Conservation (phyloP, 2,113 vertebrate species). For the Platanista minor region DNA sequence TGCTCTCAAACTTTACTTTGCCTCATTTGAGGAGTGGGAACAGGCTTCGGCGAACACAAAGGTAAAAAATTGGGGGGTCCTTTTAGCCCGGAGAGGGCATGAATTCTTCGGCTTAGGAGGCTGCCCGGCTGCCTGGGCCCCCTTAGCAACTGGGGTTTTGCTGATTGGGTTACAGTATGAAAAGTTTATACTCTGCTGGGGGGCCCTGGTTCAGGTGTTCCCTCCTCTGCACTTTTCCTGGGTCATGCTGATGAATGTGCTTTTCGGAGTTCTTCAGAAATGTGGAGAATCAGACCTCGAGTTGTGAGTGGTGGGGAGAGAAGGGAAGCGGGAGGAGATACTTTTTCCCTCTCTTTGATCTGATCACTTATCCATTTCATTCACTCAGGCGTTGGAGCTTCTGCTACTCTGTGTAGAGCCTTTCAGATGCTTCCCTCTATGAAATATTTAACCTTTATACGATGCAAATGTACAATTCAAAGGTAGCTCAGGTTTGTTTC, state of each 20-base stretch:
- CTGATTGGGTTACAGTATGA: constrained; percentile 25
- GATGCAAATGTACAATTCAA: constrained; percentile 8
- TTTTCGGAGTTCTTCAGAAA: not conserved
- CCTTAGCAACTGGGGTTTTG: not conserved
- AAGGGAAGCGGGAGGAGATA: not conserved
- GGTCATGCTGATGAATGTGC: not conserved
- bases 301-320: not conserved
- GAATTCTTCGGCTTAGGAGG: not conserved
- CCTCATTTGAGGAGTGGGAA: constrained; percentile 90
- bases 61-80: constrained; percentile 82
- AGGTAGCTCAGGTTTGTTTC: constrained; percentile 44
- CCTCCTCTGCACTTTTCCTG: not conserved
- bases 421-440: not conserved
- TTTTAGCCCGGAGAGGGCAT: not conserved
- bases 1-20: constrained; percentile 92
- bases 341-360: not conserved
- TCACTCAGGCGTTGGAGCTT: not conserved
- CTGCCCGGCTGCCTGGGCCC: not conserved
- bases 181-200: constrained; percentile 45
- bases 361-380: not conserved
- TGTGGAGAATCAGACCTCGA: not conserved
- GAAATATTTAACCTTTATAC: constrained; percentile 47
- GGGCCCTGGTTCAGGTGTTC: not conserved
- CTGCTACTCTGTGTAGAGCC: not conserved
- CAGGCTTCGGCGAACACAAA: constrained; percentile 93